These are phyloP conservation scores for Xiphias gladius DNA, from an alignment of 2,113 vertebrate species.

Conservation along the genomic window DNA sequence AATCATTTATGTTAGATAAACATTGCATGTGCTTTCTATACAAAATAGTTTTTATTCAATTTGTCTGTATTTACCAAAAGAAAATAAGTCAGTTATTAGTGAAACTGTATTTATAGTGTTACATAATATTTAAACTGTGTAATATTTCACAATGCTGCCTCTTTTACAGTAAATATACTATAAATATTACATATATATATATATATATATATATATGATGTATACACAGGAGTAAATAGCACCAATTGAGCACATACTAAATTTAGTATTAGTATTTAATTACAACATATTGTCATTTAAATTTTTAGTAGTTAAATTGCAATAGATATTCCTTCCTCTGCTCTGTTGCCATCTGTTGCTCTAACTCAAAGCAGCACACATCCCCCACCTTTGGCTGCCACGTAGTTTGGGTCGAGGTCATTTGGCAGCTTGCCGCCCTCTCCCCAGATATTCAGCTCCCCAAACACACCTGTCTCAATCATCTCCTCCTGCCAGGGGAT, in stretches of 20 bases:
- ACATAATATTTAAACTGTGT: slow-evolving; percentile 11
- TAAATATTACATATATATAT: neutral
- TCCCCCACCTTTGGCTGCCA: slow-evolving; percentile 80
- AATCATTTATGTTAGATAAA: slow-evolving; percentile 21
- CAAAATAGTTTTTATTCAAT: neutral
- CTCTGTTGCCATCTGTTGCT: neutral
- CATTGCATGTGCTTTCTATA: slow-evolving; percentile 14
- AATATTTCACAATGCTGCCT: neutral
- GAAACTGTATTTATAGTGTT: slow-evolving; percentile 35
- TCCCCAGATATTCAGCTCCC: slow-evolving; percentile 85
- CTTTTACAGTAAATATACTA: slow-evolving; percentile 21
- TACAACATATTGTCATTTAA: too few species aligned
- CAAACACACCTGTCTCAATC: slow-evolving; percentile 85
- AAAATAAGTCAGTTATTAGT: neutral
- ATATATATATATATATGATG: neutral
- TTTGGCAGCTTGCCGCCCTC: slow-evolving; percentile 78
- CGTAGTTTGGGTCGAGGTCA: slow-evolving; percentile 79
- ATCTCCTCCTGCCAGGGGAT: slow-evolving; percentile 87
- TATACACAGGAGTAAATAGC: slow-evolving; percentile 9
- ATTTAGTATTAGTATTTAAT: neutral
- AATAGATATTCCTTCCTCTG: neutral
- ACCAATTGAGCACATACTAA: neutral
- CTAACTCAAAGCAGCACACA: slow-evolving; percentile 79
- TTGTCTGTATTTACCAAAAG: slow-evolving; percentile 1
- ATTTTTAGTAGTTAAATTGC: neutral